These are phyloP conservation scores for Grus americana DNA, from an alignment of 2,113 vertebrate species.

Conservation along the genomic window DNA sequence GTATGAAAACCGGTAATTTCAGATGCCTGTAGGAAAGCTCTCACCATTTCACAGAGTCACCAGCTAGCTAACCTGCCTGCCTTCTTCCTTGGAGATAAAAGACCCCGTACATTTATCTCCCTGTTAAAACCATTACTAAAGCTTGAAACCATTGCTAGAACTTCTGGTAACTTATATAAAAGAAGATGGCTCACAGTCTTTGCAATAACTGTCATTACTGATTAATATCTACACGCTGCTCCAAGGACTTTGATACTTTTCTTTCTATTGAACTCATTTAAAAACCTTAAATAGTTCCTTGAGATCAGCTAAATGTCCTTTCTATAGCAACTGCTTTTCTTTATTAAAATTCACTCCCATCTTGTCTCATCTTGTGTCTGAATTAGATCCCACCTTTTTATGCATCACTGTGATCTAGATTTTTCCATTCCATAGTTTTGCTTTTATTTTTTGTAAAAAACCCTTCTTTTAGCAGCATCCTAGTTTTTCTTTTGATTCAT, in stretches of 20 bases:
- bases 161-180: neutral
- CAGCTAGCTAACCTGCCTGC: neutral
- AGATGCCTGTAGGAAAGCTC: neutral
- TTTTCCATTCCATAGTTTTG: neutral
- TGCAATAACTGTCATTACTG: neutral
- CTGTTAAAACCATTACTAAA: neutral
- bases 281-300: conserved; percentile 7
- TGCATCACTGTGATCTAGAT: neutral
- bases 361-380: neutral
- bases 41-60: neutral
- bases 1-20: neutral
- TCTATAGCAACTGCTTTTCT: conserved; percentile 2
- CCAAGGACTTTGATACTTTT: conserved; percentile 7
- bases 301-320: conserved; percentile 23
- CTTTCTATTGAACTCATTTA: conserved; percentile 2
- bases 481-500: neutral
- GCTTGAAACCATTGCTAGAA: neutral
- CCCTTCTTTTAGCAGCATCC: neutral
- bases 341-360: conserved; percentile 12
- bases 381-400: neutral
- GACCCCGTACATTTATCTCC: neutral
- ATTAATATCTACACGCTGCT: neutral
- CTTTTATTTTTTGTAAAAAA: neutral
- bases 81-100: neutral
- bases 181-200: neutral